Percentiles rank a stretch among this genome's conserved stretches.
These are phyloP conservation scores for Scatophagus argus DNA, from an alignment of 2,113 vertebrate species.

Conservation along the genomic window DNA sequence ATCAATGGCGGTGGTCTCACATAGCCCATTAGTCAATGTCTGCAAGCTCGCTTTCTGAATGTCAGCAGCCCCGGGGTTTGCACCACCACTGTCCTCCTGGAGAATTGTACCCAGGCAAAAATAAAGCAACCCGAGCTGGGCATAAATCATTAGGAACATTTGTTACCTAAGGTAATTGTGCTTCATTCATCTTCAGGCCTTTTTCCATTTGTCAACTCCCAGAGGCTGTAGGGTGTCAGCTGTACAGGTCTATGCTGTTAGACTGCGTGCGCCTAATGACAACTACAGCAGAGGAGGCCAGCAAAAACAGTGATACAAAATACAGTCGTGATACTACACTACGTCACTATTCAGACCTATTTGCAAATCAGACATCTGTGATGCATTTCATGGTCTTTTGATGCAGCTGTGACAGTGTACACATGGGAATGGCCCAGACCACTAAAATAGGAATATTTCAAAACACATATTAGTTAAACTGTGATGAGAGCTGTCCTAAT, in stretches of 20 bases:
- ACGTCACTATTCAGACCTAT: neutral
- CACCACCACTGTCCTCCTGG: slow-evolving; percentile 76
- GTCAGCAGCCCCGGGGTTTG: slow-evolving; percentile 70
- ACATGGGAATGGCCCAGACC: too few species aligned
- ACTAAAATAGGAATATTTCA: neutral
- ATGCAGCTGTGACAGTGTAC: neutral
- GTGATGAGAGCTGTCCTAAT: neutral
- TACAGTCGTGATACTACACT: neutral
- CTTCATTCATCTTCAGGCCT: slow-evolving; percentile 82
- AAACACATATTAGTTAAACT: neutral
- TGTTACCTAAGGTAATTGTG: slow-evolving; percentile 83
- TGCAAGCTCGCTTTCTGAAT: slow-evolving; percentile 63
- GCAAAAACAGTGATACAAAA: slow-evolving; percentile 27
- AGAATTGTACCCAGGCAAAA: slow-evolving; percentile 76
- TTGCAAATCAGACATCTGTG: neutral
- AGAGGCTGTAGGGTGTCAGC: slow-evolving; percentile 71
- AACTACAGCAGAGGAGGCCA: slow-evolving; percentile 23
- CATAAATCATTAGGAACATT: slow-evolving; percentile 86
- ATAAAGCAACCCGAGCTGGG: slow-evolving; percentile 83
- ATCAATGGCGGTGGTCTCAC: slow-evolving; percentile 82
- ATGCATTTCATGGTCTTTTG: neutral
- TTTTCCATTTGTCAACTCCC: slow-evolving; percentile 80
- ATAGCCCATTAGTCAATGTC: slow-evolving; percentile 80
- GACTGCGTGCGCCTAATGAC: slow-evolving; percentile 32
- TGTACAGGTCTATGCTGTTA: slow-evolving; percentile 41